phyloP scores from a whole-genome alignment of 2,888 invertebrate species.

The Linyphia triangularis region DNA sequence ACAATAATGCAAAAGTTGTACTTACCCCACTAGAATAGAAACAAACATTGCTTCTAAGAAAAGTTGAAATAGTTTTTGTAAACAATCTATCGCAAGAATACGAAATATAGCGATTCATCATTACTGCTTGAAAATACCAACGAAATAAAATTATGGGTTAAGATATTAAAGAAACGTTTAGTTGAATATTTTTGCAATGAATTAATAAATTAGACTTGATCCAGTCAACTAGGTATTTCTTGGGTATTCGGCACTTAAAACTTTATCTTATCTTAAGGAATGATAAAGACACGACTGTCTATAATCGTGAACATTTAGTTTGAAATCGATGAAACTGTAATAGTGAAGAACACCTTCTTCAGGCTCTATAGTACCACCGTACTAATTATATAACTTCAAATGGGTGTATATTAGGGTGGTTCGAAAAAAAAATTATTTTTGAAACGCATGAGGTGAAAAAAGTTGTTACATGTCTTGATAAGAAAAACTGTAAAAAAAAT shows the following conservation, averaged over 20 bases:
- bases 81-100: background rate
- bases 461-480: too few relatives aligned
- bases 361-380: too few relatives aligned
- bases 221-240: background rate
- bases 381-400: too few relatives aligned
- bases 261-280: background rate
- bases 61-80: background rate
- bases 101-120: background rate
- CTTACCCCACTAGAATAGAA: constrained; percentile 14
- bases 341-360: too few relatives aligned
- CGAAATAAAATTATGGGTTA: background rate
- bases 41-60: background rate
- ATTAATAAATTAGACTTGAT: background rate
- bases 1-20: background rate
- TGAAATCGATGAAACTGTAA: too few relatives aligned
- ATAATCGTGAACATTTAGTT: too few relatives aligned
- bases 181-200: background rate
- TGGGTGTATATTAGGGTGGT: too few relatives aligned
- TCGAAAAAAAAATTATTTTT: too few relatives aligned
- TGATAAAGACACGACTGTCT: background rate
- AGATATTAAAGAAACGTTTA: too few relatives aligned
- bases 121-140: background rate
- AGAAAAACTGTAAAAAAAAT: too few relatives aligned
- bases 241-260: background rate
- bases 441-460: too few relatives aligned